phyloP scores from a whole-genome alignment of 1,140 invertebrate species.

The Cheumatopsyche charites region DNA sequence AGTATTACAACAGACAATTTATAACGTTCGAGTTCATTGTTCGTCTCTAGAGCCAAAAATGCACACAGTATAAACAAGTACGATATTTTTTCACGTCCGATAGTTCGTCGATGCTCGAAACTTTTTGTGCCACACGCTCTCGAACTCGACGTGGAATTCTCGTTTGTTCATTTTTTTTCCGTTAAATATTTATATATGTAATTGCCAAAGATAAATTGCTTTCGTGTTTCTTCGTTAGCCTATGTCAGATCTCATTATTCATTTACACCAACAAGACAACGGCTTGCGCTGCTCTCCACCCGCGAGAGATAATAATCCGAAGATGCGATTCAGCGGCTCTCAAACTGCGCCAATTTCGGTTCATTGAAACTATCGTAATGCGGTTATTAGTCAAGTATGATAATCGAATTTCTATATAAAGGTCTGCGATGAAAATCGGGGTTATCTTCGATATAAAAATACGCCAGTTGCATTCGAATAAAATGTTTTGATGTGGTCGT shows the following conservation, averaged over 20 bases:
- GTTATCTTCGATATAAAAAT: no score
- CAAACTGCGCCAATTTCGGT: neutral
- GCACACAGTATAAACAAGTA: neutral
- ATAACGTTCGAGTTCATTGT: no score
- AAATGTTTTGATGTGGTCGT: no score
- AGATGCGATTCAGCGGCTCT: neutral
- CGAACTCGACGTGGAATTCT: neutral
- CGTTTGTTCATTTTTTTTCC: constrained; percentile 4
- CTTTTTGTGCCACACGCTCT: neutral
- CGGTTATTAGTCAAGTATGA: no score
- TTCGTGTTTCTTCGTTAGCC: constrained; percentile 38
- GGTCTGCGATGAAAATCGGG: no score
- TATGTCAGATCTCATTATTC: constrained; percentile 45
- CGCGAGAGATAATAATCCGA: constrained; percentile 29
- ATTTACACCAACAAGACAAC: constrained; percentile 41
- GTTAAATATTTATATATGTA: constrained; percentile 31
- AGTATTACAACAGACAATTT: no score
- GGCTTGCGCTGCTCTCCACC: constrained; percentile 5
- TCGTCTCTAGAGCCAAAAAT: no score
- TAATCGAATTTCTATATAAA: no score
- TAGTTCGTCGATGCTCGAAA: neutral
- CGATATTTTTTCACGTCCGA: neutral
- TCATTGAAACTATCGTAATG: no score
- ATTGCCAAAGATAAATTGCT: constrained; percentile 44
- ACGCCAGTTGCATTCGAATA: no score